Conservation (phyloP, 2,888 invertebrate species). For the Melanostoma mellinum region DNA sequence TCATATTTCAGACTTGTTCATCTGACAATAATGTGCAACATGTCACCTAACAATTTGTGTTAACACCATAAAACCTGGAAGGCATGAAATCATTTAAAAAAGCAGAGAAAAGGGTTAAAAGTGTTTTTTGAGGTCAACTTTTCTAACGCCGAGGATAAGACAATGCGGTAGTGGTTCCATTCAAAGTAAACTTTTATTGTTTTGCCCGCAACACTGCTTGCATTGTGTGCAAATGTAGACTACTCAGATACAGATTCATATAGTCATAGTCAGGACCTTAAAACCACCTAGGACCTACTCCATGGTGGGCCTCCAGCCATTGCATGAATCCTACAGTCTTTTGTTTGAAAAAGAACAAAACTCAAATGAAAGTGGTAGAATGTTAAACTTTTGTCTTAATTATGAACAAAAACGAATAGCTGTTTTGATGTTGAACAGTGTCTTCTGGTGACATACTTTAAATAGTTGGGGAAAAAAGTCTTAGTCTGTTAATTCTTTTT, state of each 20-base stretch:
- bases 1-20: neutral
- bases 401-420: constrained; percentile 30
- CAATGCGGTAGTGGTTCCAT: constrained; percentile 10
- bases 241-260: constrained; percentile 5
- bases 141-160: neutral
- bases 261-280: too few species aligned
- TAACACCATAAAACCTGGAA: neutral
- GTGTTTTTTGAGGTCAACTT: constrained; percentile 11
- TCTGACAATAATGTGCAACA: constrained; percentile 2
- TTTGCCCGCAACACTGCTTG: constrained; percentile 9
- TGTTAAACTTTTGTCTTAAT: constrained; percentile 42
- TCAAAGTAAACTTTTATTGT: constrained; percentile 31
- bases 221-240: constrained; percentile 19
- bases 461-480: neutral
- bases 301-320: neutral
- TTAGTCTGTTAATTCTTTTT: too few species aligned
- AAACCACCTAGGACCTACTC: neutral
- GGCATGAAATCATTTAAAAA: neutral
- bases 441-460: constrained; percentile 33
- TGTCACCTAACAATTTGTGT: constrained; percentile 8
- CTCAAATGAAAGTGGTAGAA: constrained; percentile 19
- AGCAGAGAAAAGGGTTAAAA: neutral
- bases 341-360: constrained; percentile 27
- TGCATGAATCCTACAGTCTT: neutral
- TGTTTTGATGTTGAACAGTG: constrained; percentile 25